Evolutionary conservation across 2,888 invertebrate genomes (phyloP).

Genomic region (Pollenia angustigena): DNA sequence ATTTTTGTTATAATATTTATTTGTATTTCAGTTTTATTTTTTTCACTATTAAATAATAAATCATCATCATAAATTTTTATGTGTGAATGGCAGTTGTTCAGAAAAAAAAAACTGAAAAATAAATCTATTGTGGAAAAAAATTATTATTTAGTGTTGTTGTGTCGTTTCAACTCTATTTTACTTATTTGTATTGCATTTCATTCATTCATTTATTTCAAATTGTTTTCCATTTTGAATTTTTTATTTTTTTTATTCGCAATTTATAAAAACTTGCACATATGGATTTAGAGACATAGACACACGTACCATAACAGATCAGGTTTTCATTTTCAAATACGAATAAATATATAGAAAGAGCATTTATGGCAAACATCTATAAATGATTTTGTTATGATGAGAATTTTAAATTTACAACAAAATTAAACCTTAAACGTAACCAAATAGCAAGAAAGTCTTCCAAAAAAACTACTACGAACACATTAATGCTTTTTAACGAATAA

Average conservation of each 20-base stretch:
- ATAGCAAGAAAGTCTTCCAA: not conserved
- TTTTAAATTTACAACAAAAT: constrained; percentile 20
- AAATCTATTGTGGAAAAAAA: not conserved
- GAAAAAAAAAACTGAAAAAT: not conserved
- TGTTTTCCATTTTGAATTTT: constrained; percentile 33
- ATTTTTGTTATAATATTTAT: constrained; percentile 46
- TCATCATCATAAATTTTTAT: constrained; percentile 73
- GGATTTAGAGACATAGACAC: not conserved
- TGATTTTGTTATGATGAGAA: constrained; percentile 57
- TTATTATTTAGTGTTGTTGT: constrained; percentile 60
- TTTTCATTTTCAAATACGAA: constrained; percentile 45
- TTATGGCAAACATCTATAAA: constrained; percentile 56
- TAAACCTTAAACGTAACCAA: constrained; percentile 29
- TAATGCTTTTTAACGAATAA: too few relatives aligned
- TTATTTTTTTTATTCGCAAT: constrained; percentile 20
- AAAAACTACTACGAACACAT: too few relatives aligned
- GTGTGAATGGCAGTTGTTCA: constrained; percentile 70
- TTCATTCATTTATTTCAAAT: constrained; percentile 48
- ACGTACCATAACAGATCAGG: constrained; percentile 29
- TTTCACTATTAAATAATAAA: constrained; percentile 71
- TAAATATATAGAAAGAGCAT: not conserved
- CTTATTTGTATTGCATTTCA: constrained; percentile 28
- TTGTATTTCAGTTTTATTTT: constrained; percentile 25
- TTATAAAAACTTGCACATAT: not conserved
- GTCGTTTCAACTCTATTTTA: constrained; percentile 29